Conservation (phyloP, 2,797 vertebrate species). For the Tadarida brasiliensis region DNA sequence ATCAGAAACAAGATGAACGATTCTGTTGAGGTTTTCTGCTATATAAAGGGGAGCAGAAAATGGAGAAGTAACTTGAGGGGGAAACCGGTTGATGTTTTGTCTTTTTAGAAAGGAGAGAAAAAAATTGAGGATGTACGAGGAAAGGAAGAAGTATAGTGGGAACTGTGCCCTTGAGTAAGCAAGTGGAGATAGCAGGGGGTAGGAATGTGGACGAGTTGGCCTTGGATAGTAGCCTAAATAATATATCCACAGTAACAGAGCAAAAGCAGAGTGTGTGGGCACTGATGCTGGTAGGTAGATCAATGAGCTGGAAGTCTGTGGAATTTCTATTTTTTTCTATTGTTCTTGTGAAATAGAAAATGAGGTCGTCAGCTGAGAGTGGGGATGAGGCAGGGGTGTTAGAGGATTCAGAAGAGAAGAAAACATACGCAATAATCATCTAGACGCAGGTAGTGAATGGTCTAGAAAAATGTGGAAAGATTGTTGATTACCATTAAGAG, state of each 20-base stretch:
- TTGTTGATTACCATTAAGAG: neutral
- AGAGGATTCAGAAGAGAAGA: neutral
- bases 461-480: neutral
- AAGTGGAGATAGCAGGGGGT: neutral
- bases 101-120: neutral
- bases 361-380: neutral
- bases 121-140: neutral
- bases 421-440: neutral
- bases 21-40: neutral
- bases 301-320: neutral
- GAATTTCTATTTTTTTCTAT: neutral
- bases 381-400: neutral
- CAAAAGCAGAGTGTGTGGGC: neutral
- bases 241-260: neutral
- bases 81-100: neutral
- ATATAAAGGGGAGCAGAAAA: neutral
- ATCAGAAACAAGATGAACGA: neutral
- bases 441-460: neutral
- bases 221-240: neutral
- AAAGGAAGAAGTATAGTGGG: neutral
- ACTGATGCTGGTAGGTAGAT: neutral
- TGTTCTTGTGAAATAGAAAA: slow-evolving; percentile 3
- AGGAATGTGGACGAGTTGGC: neutral
- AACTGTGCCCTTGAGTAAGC: neutral
- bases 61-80: neutral